Base-by-base conservation (phyloP, 2,888 invertebrate genomes). In the Polylopha cassiicola region DNA sequence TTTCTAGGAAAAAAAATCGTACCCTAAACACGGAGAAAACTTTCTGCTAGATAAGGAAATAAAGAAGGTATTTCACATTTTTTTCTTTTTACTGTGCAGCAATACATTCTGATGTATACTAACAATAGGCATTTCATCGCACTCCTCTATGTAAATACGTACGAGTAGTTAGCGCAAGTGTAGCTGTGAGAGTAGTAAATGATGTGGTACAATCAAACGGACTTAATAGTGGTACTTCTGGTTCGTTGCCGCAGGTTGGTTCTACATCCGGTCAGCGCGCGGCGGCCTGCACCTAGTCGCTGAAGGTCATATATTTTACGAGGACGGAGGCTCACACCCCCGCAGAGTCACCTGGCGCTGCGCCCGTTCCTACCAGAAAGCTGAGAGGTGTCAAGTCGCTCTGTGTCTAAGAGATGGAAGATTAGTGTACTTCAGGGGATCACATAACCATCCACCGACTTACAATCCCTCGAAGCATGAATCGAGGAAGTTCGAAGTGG, bases 291-390 rank as follows among this genome's bases (percentile, higher is more conserved):
- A 84, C 44, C 62, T 84, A 34, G 86, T 86, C 15, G 86, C 81
- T 1, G 77, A 76, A 41, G 82, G 84, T 0, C 85, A 85, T 53
- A 84, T 86, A 51, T 86, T 85, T 64, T 86, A 86, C 58, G 86
- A 86, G 55, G 85, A 86, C 53, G 86, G 86, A 6, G 82, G 85
- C 1, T 82, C 82, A 2, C 84, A 82, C 29, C 81, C 80, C 8
- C 78, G 84, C 21, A 73, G 85, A 5, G 82, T 86, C 20, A 86
- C 85, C 3, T 85, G 85, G 85, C 64, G 84, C 22, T 85, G 86
- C 48, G 86, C 85, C 20, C 63, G 86, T 38, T 86, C 85, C 16
- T 85, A 86, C 48, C 85, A 85, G 61, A 85, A 85, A 53, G 79
- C 85, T 9, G 81, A 82, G 54, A 66, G 86, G 22, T 86, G 86